Percentiles rank a stretch among this genome's conserved stretches.
Evolutionary conservation across 2,113 vertebrate species (phyloP).

Genomic region (Salvelinus fontinalis): DNA sequence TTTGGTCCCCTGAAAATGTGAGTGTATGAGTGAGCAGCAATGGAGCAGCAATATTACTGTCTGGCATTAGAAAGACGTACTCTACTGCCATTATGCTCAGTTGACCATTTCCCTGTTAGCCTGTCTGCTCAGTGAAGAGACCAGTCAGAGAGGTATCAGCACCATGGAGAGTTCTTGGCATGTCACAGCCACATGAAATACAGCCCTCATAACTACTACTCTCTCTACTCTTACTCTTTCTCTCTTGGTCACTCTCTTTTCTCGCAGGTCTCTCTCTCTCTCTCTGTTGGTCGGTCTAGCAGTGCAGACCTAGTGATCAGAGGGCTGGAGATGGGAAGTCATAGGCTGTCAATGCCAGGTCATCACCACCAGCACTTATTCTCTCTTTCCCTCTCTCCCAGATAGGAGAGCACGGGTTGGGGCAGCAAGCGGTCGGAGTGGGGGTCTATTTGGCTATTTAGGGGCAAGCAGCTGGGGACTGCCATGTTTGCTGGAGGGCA

Average conservation of each 20-base stretch:
- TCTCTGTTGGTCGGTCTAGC: neutral
- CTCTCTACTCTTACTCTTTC: slow-evolving; percentile 1
- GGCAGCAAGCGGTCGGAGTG: slow-evolving; percentile 11
- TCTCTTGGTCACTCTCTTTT: neutral
- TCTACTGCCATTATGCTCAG: no score
- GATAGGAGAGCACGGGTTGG: slow-evolving; percentile 4
- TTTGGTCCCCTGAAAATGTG: neutral
- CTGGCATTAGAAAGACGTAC: no score
- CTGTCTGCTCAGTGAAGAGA: neutral
- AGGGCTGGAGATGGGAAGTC: slow-evolving; percentile 15
- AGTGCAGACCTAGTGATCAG: slow-evolving; percentile 9
- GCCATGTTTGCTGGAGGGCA: slow-evolving; percentile 41
- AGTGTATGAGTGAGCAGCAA: neutral
- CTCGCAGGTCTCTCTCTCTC: neutral
- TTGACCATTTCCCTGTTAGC: neutral
- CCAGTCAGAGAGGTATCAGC: slow-evolving; percentile 33
- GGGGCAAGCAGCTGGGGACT: slow-evolving; percentile 55
- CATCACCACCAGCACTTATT: neutral
- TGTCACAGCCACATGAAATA: slow-evolving; percentile 9
- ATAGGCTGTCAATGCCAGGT: neutral
- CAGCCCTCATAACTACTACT: neutral
- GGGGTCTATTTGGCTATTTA: slow-evolving; percentile 36
- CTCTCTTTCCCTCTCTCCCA: slow-evolving; percentile 10
- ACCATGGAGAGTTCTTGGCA: slow-evolving; percentile 52
- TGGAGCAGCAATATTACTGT: neutral